Conservation (phyloP, 2,797 vertebrate genomes). For the Oryzias dopingdopingensis region DNA sequence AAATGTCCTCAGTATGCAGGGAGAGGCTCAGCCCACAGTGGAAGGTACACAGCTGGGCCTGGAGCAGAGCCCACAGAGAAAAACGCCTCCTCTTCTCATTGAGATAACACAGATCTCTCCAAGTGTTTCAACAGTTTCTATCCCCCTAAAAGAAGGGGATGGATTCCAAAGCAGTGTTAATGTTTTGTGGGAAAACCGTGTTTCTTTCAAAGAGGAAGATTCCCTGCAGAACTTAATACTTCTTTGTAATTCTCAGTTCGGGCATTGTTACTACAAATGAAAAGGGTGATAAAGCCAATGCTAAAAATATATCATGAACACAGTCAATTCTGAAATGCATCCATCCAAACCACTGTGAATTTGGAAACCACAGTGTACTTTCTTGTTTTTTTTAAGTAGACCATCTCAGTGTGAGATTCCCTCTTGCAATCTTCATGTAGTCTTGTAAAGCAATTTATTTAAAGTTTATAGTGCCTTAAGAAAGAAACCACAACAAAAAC, state of each 20-base stretch:
- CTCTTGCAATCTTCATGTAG: no score
- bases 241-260: background rate
- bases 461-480: no score
- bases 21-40: conserved; percentile 66
- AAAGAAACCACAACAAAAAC: no score
- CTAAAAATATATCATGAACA: no score
- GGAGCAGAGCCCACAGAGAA: conserved; percentile 64
- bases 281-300: no score
- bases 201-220: conserved; percentile 3
- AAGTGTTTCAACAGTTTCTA: conserved; percentile 47
- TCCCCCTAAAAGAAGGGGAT: conserved; percentile 34
- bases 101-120: conserved; percentile 66
- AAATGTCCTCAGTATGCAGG: conserved; percentile 76
- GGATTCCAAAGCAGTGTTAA: conserved; percentile 25
- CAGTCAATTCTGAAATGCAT: no score
- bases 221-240: background rate
- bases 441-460: no score
- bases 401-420: no score
- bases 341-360: no score
- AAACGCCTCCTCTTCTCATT: conserved; percentile 61
- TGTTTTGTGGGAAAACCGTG: conserved; percentile 20
- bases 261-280: background rate
- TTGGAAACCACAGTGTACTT: no score
- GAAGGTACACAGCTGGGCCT: conserved; percentile 73
- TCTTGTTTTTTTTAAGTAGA: no score